Percentiles rank a stretch among this genome's conserved stretches.
phyloP scores from a whole-genome alignment of 2,888 invertebrate genomes.

The Empis livida region DNA sequence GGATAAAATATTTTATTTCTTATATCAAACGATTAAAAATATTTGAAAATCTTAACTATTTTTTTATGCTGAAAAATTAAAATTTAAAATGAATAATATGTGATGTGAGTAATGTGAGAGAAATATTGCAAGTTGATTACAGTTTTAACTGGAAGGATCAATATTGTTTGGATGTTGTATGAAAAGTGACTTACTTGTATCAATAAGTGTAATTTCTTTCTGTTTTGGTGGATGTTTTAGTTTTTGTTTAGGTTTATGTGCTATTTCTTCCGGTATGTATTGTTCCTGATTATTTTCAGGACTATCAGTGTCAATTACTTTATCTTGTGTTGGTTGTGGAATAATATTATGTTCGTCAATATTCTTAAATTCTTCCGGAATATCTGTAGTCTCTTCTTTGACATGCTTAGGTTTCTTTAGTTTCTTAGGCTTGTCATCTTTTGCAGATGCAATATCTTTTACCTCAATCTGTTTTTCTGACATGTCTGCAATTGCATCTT shows the following conservation, averaged over 20 bases:
- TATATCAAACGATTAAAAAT: too few species aligned
- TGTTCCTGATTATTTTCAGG: neutral
- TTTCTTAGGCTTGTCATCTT: conserved; percentile 7
- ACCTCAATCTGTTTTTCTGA: conserved; percentile 13
- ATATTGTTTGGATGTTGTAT: too few species aligned
- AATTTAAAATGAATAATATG: too few species aligned
- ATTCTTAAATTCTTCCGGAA: conserved; percentile 1
- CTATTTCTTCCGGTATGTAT: neutral
- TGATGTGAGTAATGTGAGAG: too few species aligned
- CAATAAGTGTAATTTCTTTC: conserved; percentile 4
- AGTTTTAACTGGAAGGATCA: too few species aligned
- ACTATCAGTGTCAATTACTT: neutral
- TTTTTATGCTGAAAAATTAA: too few species aligned
- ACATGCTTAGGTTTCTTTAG: conserved; percentile 17
- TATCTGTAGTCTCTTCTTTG: conserved; percentile 13
- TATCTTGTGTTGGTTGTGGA: neutral
- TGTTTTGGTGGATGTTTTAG: neutral
- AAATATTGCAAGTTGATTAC: too few species aligned
- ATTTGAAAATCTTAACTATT: too few species aligned
- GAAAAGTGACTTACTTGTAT: conserved; percentile 13
- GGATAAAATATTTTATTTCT: too few species aligned
- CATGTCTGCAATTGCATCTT: conserved; percentile 20
- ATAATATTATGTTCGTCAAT: neutral
- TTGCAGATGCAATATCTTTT: conserved; percentile 5
- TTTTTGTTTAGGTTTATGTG: neutral